phyloP scores from a whole-genome alignment of 2,888 invertebrate species.

The Tanypteryx hageni region DNA sequence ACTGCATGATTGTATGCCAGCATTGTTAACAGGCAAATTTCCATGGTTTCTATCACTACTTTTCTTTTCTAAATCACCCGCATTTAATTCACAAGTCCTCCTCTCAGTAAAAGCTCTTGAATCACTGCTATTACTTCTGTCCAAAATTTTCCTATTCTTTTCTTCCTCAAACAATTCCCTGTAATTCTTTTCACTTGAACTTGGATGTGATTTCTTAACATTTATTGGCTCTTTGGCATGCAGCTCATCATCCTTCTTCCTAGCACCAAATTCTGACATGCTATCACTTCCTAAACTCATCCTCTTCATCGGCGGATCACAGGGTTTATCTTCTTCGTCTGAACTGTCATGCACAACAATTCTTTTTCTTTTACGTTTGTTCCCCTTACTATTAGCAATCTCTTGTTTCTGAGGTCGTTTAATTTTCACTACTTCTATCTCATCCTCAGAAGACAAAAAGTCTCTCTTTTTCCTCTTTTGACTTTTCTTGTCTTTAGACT shows the following conservation, averaged over 20 bases:
- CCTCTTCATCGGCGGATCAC: neutral
- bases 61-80: neutral
- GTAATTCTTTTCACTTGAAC: neutral
- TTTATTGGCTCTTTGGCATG: neutral
- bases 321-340: neutral
- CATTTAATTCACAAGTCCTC: neutral
- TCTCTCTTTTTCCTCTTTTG: slow-evolving; percentile 8
- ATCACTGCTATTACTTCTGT: neutral
- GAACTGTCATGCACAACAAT: slow-evolving; percentile 46
- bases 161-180: neutral
- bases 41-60: neutral
- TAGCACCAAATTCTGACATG: neutral
- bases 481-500: slow-evolving; percentile 72
- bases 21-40: neutral
- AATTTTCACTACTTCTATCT: neutral
- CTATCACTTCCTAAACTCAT: neutral
- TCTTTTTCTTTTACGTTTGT: slow-evolving; percentile 47
- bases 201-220: neutral
- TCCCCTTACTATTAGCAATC: neutral
- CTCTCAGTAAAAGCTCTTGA: neutral
- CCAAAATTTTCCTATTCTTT: neutral
- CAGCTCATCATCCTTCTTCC: too few species aligned
- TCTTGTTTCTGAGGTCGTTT: neutral
- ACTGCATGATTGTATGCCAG: neutral
- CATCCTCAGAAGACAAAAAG: neutral